Evolutionary conservation across 2,888 invertebrate species (phyloP).

Genomic region (Kuschelorhynchus macadamiae): DNA sequence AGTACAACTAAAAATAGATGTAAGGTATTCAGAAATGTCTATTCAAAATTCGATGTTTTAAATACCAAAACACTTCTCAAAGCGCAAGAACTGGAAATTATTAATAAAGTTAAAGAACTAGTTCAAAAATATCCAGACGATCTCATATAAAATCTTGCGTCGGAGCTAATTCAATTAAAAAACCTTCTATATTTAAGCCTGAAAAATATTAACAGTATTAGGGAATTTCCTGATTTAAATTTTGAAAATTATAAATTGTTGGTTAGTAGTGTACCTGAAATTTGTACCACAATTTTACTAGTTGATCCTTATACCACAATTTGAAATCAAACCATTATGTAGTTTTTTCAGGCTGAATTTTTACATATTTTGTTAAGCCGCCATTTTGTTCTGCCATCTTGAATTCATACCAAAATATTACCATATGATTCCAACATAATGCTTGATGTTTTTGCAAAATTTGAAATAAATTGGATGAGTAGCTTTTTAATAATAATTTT

Average conservation of each 20-base stretch:
- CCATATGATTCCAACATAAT: too few species aligned
- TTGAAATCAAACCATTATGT: too few species aligned
- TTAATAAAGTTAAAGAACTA: background rate
- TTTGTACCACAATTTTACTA: too few species aligned
- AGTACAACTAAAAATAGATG: conserved; percentile 1
- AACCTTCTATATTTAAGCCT: background rate
- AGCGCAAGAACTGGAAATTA: background rate
- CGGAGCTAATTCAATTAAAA: conserved; percentile 3
- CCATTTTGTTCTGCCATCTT: too few species aligned
- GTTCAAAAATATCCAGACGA: background rate
- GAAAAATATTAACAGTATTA: background rate
- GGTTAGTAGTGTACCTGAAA: background rate
- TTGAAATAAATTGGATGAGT: too few species aligned
- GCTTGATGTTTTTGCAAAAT: too few species aligned
- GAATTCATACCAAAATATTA: too few species aligned
- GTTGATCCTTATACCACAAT: too few species aligned
- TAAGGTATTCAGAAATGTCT: background rate
- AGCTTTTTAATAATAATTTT: too few species aligned
- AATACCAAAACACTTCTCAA: background rate
- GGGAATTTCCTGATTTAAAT: background rate
- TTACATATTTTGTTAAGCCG: too few species aligned
- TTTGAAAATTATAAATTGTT: background rate
- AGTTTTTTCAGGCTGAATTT: too few species aligned
- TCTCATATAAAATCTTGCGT: background rate
- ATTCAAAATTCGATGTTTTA: background rate